phyloP scores from a whole-genome alignment of 1,140 invertebrate genomes.

The Leucophenga varia region DNA sequence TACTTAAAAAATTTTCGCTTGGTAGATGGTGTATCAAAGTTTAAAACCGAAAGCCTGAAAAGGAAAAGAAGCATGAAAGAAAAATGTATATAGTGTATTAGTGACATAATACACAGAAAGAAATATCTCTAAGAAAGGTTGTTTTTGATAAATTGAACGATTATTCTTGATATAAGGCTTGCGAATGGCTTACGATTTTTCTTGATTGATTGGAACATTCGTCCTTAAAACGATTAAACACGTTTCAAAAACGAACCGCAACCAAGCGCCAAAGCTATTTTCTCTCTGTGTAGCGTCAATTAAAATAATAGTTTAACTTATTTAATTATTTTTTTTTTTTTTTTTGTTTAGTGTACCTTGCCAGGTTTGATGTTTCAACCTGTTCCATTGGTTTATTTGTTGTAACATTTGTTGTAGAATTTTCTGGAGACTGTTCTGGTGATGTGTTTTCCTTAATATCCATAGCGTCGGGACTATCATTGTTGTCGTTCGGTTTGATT shows the following conservation, averaged over 20 bases:
- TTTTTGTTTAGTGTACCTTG: constrained; percentile 6
- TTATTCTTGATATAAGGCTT: neutral
- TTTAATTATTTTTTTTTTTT: neutral
- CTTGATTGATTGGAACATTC: too few relatives aligned
- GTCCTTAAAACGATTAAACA: too few relatives aligned
- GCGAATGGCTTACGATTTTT: too few relatives aligned
- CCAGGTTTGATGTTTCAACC: constrained; percentile 15
- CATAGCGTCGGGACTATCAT: neutral
- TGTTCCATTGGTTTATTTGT: constrained; percentile 2
- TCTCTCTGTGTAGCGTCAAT: neutral
- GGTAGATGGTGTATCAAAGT: constrained; percentile 28
- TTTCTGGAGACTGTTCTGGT: neutral
- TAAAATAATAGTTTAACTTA: neutral
- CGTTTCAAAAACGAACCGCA: too few relatives aligned
- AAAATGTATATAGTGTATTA: neutral
- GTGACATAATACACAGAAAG: neutral
- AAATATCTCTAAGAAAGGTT: neutral
- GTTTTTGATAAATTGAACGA: neutral
- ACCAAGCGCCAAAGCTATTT: too few relatives aligned
- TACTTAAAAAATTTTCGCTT: constrained; percentile 39
- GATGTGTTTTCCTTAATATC: neutral
- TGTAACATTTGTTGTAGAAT: too few relatives aligned
- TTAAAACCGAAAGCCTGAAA: constrained; percentile 27
- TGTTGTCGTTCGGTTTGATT: neutral
- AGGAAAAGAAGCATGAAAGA: neutral